Base-by-base conservation (phyloP, 2,797 vertebrate genomes). In the Periophthalmus magnuspinnatus region DNA sequence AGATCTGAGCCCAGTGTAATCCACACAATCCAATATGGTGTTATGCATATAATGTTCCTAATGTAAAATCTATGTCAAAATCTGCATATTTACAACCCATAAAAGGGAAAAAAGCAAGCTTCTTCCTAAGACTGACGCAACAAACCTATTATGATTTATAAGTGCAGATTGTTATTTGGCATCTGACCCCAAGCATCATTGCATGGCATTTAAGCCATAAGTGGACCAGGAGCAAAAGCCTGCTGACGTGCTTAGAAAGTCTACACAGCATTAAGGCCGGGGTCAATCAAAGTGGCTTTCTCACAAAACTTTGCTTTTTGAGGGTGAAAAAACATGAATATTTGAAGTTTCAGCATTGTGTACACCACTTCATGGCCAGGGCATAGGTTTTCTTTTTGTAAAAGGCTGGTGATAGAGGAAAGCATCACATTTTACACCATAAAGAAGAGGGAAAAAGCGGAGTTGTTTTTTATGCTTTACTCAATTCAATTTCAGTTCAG, bases 201-300 rank as follows among this genome's bases (percentile, higher is more conserved):
- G 62, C 32, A 21, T 63, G 61, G 61, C 61, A 63, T 63, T 63
- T 47, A 48, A 16, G 62, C 14, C 22, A 9, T 45, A 64, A 19
- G 22, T 9, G 41, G 62, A 28, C 14, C 62, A 64, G 62, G 62
- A 32, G 62, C 36, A 64, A 64, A 64, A 47, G 61, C 59, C 34
- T 36, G 34, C 61, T 64, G 61, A 64, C 14, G 13, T 14, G 17
- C 16, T 32, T 48, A 48, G 41, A 64, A 64, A 48, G 8, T 47
- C 61, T 47, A 17, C 21, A 6, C 64, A 54, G 64, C 47, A 32
- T 52, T 34, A 67, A 52, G 65, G 50, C 38, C 32, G 9, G 52
- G 50, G 62, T 48, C 62, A 64, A 48, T 64, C 62, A 64, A 64
- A 64, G 22, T 64, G 41, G 14, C 41, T 47, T 64, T 38, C 48